Percentiles rank a stretch among this genome's conserved stretches.
Evolutionary conservation across 2,888 invertebrate species (phyloP).

Genomic region (Parapristionchus giblindavisi): DNA sequence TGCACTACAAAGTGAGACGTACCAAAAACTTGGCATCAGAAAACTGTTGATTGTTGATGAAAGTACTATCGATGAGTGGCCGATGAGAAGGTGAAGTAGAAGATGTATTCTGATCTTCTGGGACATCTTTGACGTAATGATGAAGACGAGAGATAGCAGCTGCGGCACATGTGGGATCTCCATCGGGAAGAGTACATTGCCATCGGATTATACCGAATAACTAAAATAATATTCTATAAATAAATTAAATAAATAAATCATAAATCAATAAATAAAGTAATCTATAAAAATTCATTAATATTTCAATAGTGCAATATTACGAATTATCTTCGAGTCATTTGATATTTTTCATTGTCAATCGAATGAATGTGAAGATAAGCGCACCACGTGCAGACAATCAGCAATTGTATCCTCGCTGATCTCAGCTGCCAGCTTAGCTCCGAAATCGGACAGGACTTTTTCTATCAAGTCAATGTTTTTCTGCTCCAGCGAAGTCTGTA

Average conservation of each 20-base stretch:
- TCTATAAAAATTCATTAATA: no score
- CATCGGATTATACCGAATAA: slow-evolving; percentile 47
- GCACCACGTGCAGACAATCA: slow-evolving; percentile 46
- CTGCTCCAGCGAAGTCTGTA: slow-evolving; percentile 86
- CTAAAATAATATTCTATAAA: slow-evolving; percentile 31
- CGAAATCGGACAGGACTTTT: slow-evolving; percentile 71
- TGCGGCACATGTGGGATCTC: slow-evolving; percentile 40
- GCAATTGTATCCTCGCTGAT: slow-evolving; percentile 46
- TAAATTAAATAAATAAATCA: neutral
- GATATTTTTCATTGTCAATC: neutral
- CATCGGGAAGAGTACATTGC: slow-evolving; percentile 40
- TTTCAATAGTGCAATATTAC: no score
- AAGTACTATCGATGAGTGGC: slow-evolving; percentile 80
- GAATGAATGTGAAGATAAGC: neutral
- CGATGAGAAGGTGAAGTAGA: slow-evolving; percentile 24
- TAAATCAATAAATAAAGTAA: neutral
- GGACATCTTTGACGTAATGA: slow-evolving; percentile 39
- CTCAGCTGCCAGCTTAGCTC: slow-evolving; percentile 45
- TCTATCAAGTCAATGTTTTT: slow-evolving; percentile 74
- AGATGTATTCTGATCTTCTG: neutral
- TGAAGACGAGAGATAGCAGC: slow-evolving; percentile 43
- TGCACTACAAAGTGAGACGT: neutral
- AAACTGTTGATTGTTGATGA: slow-evolving; percentile 90
- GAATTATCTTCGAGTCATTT: neutral
- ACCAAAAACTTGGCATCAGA: slow-evolving; percentile 92